A percentile compares a stretch with the other conserved stretches of the same genome.
Evolutionary conservation across 2,797 vertebrate species (phyloP).

Genomic region (Cheracebus regulus): DNA sequence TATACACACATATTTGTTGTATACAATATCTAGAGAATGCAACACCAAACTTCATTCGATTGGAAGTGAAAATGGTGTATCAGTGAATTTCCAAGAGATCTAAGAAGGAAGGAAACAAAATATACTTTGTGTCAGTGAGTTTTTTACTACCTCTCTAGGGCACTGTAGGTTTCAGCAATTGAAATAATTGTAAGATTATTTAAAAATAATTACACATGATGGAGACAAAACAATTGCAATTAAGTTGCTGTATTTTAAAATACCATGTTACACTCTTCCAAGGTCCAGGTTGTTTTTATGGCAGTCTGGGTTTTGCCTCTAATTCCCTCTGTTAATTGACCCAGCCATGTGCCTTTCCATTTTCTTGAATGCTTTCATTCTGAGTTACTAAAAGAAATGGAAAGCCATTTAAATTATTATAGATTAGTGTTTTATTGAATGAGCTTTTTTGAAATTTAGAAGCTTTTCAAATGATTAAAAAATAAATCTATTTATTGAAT

Average conservation of each 20-base stretch:
- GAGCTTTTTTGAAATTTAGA: background rate
- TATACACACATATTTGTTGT: background rate
- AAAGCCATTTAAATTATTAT: slow-evolving; percentile 5
- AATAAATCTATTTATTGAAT: background rate
- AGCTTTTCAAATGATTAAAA: slow-evolving; percentile 17
- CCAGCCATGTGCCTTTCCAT: background rate
- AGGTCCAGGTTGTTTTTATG: background rate
- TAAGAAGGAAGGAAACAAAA: background rate
- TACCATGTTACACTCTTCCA: background rate
- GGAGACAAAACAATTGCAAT: background rate
- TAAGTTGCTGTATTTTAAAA: background rate
- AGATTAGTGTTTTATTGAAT: background rate
- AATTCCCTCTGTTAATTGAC: background rate
- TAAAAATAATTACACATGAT: background rate
- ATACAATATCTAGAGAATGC: background rate
- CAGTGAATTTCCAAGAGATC: background rate
- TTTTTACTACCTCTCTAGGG: slow-evolving; percentile 18
- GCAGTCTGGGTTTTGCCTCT: background rate
- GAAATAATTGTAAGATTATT: background rate
- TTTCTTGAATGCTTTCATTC: background rate
- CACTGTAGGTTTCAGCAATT: background rate
- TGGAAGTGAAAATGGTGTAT: background rate
- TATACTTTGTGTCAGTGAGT: background rate
- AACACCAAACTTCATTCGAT: background rate
- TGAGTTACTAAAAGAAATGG: background rate